These are phyloP conservation scores for Hylaeus anthracinus DNA, from an alignment of 1,140 invertebrate genomes.

Conservation along the genomic window DNA sequence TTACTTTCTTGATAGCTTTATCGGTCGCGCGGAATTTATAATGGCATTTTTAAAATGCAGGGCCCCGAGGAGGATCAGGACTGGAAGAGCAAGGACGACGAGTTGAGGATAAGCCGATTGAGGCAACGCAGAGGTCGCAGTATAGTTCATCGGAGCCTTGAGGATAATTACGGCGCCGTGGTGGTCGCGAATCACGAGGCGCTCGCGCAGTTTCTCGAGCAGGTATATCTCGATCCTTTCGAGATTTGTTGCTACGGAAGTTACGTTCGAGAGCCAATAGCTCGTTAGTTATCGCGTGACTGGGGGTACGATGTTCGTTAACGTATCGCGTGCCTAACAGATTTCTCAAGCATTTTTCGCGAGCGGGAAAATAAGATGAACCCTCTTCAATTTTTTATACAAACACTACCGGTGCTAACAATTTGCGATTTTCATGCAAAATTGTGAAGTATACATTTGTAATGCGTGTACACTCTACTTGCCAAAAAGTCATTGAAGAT, in stretches of 20 bases:
- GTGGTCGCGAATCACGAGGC: slow-evolving; percentile 94
- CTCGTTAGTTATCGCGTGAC: too few relatives aligned
- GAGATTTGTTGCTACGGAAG: background rate
- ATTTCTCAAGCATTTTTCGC: too few relatives aligned
- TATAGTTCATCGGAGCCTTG: slow-evolving; percentile 90
- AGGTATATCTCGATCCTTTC: slow-evolving; percentile 82
- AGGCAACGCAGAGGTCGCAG: slow-evolving; percentile 88
- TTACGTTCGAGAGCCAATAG: too few relatives aligned
- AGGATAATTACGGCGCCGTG: slow-evolving; percentile 93
- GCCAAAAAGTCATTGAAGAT: too few relatives aligned
- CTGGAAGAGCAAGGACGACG: slow-evolving; percentile 78
- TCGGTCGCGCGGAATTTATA: slow-evolving; percentile 19
- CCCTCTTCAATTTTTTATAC: too few relatives aligned
- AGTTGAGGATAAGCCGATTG: slow-evolving; percentile 81
- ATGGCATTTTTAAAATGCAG: slow-evolving; percentile 62
- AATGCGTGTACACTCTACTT: too few relatives aligned
- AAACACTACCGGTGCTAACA: too few relatives aligned
- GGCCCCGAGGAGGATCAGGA: slow-evolving; percentile 82
- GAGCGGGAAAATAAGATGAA: too few relatives aligned
- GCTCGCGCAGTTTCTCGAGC: slow-evolving; percentile 90
- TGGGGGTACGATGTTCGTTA: too few relatives aligned
- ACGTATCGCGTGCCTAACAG: too few relatives aligned
- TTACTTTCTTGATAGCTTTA: slow-evolving; percentile 5
- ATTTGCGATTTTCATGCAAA: too few relatives aligned
- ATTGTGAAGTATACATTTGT: too few relatives aligned